These are phyloP conservation scores for Leptodactylus fuscus DNA, from an alignment of 2,113 vertebrate genomes.

Conservation along the genomic window DNA sequence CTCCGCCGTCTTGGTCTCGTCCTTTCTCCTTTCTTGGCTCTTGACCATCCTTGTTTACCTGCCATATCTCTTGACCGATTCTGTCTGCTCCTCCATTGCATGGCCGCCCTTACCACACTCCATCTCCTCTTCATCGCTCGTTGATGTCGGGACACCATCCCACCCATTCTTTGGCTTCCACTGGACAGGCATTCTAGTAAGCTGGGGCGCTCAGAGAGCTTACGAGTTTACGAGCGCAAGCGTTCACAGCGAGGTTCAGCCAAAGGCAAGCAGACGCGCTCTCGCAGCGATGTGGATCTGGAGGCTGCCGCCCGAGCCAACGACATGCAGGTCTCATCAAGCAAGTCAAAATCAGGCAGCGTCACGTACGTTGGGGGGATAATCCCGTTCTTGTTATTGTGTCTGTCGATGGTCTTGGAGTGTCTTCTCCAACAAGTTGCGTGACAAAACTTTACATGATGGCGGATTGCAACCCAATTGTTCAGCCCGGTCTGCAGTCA, in stretches of 20 bases:
- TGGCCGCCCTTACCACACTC: conserved; percentile 11
- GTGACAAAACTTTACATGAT: neutral
- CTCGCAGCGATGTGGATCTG: conserved; percentile 93
- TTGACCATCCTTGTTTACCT: neutral
- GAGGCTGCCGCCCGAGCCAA: conserved; percentile 72
- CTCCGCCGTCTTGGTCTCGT: neutral
- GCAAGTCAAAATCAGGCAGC: conserved; percentile 52
- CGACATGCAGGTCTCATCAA: conserved; percentile 58
- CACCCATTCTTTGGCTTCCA: neutral
- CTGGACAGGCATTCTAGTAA: conserved; percentile 69
- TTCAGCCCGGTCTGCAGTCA: neutral
- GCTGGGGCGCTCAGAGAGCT: conserved; percentile 87
- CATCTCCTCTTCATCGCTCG: conserved; percentile 2
- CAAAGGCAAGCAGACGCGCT: conserved; percentile 87
- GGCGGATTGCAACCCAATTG: neutral
- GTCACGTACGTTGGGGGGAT: conserved; percentile 60
- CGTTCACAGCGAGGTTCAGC: conserved; percentile 82
- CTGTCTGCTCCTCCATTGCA: conserved; percentile 37
- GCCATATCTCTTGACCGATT: conserved; percentile 3
- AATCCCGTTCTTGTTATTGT: neutral
- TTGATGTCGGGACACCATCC: neutral
- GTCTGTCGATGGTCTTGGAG: neutral
- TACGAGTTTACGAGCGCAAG: conserved; percentile 84
- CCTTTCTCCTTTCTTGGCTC: no score
- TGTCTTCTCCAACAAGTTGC: neutral